Percentiles rank a stretch among this genome's conserved stretches.
phyloP scores from a whole-genome alignment of 1,140 invertebrate genomes.

The Sitophilus oryzae region DNA sequence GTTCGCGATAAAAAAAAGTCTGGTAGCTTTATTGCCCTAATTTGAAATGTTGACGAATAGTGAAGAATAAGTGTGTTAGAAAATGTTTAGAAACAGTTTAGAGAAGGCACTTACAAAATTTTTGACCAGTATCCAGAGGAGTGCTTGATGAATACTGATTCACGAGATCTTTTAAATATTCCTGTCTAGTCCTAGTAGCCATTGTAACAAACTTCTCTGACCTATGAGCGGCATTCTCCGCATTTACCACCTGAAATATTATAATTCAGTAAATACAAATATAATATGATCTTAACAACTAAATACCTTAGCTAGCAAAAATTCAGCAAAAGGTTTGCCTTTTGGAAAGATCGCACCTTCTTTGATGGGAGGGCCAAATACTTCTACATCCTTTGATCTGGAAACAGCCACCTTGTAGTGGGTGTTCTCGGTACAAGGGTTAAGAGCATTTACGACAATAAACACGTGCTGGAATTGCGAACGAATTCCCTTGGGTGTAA shows the following conservation, averaged over 20 bases:
- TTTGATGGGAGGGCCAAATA: conserved; percentile 91
- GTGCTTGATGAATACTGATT: conserved; percentile 78
- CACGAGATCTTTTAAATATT: conserved; percentile 89
- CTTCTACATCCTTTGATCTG: conserved; percentile 90
- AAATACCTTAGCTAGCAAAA: conserved; percentile 83
- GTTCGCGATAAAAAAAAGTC: too few species aligned
- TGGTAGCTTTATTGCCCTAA: too few species aligned
- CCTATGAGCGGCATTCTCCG: conserved; percentile 92
- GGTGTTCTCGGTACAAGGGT: conserved; percentile 86
- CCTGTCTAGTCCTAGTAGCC: conserved; percentile 91
- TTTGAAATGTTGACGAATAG: background rate
- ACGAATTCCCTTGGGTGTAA: conserved; percentile 86
- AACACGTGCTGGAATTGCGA: conserved; percentile 99
- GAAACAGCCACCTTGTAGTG: conserved; percentile 88
- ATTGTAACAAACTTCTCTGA: conserved; percentile 97
- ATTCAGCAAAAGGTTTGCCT: conserved; percentile 85
- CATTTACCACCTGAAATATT: conserved; percentile 74
- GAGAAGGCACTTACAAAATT: conserved; percentile 71
- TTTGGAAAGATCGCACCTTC: conserved; percentile 79
- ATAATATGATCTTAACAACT: too few species aligned
- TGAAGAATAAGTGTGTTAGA: background rate
- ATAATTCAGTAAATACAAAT: too few species aligned
- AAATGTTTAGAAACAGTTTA: background rate
- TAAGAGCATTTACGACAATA: conserved; percentile 81
- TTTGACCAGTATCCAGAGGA: conserved; percentile 77